These are phyloP conservation scores for Hyposoter didymator DNA, from an alignment of 2,888 invertebrate species.

Conservation along the genomic window DNA sequence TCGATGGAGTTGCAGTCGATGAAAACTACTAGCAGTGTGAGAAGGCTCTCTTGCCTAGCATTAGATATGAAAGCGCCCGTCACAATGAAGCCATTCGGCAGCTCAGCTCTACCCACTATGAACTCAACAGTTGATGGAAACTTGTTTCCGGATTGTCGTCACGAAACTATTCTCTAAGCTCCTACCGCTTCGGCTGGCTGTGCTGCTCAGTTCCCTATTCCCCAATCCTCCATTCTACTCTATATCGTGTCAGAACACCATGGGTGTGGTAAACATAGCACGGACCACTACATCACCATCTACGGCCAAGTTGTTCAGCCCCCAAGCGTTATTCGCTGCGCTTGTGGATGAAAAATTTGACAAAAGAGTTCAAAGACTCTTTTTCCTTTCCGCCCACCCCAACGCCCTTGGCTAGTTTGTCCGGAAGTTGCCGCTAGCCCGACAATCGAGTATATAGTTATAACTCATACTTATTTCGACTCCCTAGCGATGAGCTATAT, in stretches of 20 bases:
- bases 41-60: constrained; percentile 8
- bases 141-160: constrained; percentile 66
- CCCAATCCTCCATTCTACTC: constrained; percentile 5
- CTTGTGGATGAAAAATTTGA: constrained; percentile 52
- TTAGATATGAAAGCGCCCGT: constrained; percentile 14
- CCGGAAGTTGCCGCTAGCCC: constrained; percentile 30
- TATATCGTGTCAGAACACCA: constrained; percentile 11
- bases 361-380: constrained; percentile 52
- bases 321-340: constrained; percentile 40
- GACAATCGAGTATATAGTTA: background rate
- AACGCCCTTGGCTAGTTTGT: constrained; percentile 24
- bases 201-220: constrained; percentile 35
- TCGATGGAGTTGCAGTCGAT: background rate
- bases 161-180: constrained; percentile 58
- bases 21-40: background rate
- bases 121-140: constrained; percentile 52
- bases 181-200: background rate
- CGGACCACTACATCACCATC: constrained; percentile 6
- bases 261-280: constrained; percentile 36
- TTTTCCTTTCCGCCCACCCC: background rate
- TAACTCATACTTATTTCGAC: background rate
- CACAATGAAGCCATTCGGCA: constrained; percentile 50
- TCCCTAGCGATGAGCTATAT: background rate
- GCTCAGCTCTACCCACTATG: constrained; percentile 16
- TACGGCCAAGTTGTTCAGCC: constrained; percentile 47